Conservation (phyloP, 92 coral and sea anemone species). For the Phenganax marumi region DNA sequence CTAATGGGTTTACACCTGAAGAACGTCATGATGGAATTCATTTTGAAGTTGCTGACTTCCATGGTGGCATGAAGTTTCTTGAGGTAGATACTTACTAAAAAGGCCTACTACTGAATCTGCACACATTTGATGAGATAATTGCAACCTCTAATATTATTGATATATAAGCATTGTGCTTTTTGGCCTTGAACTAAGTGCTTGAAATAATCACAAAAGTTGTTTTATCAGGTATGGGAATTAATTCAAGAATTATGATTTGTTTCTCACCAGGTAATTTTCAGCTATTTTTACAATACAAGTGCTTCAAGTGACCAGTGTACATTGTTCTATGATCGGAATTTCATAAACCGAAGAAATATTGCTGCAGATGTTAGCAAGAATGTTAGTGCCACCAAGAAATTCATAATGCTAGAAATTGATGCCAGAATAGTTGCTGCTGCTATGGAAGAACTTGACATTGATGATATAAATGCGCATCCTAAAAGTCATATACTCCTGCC, state of each 20-base stretch:
- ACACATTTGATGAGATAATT: background rate
- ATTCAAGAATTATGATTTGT: background rate
- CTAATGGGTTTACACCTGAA: background rate
- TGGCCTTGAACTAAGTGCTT: background rate
- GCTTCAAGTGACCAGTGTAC: background rate
- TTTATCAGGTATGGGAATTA: background rate
- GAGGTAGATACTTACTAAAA: constrained; percentile 7
- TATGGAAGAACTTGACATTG: background rate
- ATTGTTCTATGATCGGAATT: constrained; percentile 7
- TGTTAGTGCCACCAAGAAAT: constrained; percentile 25
- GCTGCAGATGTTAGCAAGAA: constrained; percentile 19
- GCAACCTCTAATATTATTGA: background rate
- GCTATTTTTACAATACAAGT: constrained; percentile 3
- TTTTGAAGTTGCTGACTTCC: constrained; percentile 1
- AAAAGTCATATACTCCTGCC: background rate
- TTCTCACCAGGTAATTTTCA: background rate
- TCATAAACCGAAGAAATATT: background rate
- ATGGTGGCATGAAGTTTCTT: constrained; percentile 3
- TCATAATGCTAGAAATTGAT: constrained; percentile 5
- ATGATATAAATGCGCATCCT: constrained; percentile 26
- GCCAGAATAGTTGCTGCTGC: constrained; percentile 19
- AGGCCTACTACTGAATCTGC: background rate
- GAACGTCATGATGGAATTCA: constrained; percentile 7
- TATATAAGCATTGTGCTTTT: background rate
- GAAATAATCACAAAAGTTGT: background rate